These are phyloP conservation scores for Caenorhabditis sp. DNA, from an alignment of 2,888 invertebrate species.

Conservation along the genomic window DNA sequence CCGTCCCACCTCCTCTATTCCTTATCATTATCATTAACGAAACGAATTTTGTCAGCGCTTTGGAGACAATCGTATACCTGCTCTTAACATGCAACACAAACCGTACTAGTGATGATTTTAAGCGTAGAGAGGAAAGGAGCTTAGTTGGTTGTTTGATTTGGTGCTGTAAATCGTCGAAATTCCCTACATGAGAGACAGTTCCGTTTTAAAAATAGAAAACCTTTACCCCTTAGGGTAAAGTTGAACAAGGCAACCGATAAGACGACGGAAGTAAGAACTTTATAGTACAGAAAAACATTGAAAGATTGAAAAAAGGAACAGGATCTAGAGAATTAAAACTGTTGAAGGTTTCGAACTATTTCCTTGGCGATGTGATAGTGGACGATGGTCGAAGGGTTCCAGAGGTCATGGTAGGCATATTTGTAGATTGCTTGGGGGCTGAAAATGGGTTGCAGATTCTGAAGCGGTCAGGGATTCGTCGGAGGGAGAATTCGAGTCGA, in stretches of 20 bases:
- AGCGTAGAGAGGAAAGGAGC: neutral
- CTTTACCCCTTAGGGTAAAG: neutral
- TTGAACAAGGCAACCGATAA: neutral
- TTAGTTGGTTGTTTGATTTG: slow-evolving; percentile 40
- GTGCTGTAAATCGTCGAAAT: slow-evolving; percentile 7
- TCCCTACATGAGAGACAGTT: slow-evolving; percentile 3
- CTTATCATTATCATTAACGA: slow-evolving; percentile 20
- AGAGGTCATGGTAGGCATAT: slow-evolving; percentile 78
- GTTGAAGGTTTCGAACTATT: slow-evolving; percentile 74
- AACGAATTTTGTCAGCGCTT: slow-evolving; percentile 29
- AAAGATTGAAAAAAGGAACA: neutral
- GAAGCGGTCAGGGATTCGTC: no score
- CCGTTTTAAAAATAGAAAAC: slow-evolving; percentile 15
- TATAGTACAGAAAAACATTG: slow-evolving; percentile 30
- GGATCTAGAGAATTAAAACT: slow-evolving; percentile 68
- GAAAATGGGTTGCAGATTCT: no score
- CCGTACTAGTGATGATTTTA: slow-evolving; percentile 31
- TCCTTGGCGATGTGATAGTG: slow-evolving; percentile 77
- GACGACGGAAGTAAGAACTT: neutral
- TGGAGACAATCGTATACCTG: slow-evolving; percentile 8
- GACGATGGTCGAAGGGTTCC: slow-evolving; percentile 78
- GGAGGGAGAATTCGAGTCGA: no score
- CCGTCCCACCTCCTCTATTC: slow-evolving; percentile 14
- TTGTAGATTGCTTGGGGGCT: slow-evolving; percentile 73
- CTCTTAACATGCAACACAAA: neutral